Conservation (phyloP, 2,888 invertebrate species). For the Platycnemis pennipes region DNA sequence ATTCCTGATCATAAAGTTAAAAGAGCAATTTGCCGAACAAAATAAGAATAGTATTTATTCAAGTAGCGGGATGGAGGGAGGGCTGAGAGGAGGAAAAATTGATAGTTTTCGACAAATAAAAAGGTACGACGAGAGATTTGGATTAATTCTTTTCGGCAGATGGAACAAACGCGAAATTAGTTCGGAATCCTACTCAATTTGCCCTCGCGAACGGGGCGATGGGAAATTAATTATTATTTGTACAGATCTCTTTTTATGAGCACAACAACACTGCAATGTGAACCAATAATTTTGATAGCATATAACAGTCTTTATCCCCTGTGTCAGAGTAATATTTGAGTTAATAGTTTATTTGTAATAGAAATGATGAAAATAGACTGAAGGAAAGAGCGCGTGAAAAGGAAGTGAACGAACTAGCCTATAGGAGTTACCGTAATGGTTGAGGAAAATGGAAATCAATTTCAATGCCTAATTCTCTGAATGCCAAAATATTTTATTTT, state of each 20-base stretch:
- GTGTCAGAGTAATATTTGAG: background rate
- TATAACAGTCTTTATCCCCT: background rate
- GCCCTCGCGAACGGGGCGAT: background rate
- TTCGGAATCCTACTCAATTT: background rate
- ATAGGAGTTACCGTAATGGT: too few relatives aligned
- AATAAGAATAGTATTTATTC: background rate
- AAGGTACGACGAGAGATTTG: background rate
- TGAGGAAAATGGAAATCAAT: too few relatives aligned
- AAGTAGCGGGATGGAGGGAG: background rate
- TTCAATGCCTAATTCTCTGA: too few relatives aligned
- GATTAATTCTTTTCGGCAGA: background rate
- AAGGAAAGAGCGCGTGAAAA: too few relatives aligned
- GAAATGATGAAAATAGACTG: too few relatives aligned
- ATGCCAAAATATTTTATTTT: too few relatives aligned
- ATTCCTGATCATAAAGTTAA: background rate
- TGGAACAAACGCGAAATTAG: background rate
- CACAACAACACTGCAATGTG: background rate
- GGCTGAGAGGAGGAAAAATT: background rate
- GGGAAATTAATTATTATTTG: background rate
- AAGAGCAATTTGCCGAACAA: background rate
- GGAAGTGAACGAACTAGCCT: too few relatives aligned
- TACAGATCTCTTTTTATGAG: background rate
- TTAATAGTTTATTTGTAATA: too few relatives aligned
- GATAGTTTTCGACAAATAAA: background rate
- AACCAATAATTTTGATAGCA: background rate